A percentile compares a stretch with the other conserved stretches of the same genome.
Evolutionary conservation across 2,113 vertebrate genomes (phyloP).

Genomic region (Trematocara macrostoma): DNA sequence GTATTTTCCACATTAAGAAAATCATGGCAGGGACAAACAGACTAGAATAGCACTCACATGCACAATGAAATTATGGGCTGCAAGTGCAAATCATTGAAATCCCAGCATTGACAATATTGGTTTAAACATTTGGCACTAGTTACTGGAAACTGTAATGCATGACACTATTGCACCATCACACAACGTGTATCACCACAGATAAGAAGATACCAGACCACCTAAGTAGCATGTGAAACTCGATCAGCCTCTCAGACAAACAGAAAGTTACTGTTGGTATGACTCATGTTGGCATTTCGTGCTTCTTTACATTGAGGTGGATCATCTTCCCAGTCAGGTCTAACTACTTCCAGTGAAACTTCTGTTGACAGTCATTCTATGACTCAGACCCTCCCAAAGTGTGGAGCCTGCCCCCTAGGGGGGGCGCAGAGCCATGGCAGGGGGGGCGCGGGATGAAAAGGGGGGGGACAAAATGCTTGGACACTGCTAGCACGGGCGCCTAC

Average conservation of each 20-base stretch:
- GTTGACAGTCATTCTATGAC: not conserved
- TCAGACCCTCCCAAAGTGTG: no score
- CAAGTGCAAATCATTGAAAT: not conserved
- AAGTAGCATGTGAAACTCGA: not conserved
- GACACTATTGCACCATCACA: not conserved
- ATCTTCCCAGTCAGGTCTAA: not conserved
- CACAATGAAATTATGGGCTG: not conserved
- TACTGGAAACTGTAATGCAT: not conserved
- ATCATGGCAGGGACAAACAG: not conserved
- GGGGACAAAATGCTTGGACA: no score
- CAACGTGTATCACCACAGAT: not conserved
- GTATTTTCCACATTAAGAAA: not conserved
- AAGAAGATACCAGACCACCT: not conserved
- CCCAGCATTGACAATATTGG: not conserved
- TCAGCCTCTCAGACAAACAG: not conserved
- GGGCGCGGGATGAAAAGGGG: no score
- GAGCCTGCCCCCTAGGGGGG: no score
- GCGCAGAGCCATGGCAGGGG: no score
- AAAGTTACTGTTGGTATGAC: not conserved
- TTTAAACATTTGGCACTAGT: not conserved
- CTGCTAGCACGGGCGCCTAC: no score
- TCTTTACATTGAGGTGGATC: not conserved
- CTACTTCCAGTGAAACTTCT: not conserved
- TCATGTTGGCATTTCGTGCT: accelerated
- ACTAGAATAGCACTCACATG: not conserved